phyloP scores from a whole-genome alignment of 37 sponge, comb jelly and placozoan genomes.

The Bolinopsis microptera region DNA sequence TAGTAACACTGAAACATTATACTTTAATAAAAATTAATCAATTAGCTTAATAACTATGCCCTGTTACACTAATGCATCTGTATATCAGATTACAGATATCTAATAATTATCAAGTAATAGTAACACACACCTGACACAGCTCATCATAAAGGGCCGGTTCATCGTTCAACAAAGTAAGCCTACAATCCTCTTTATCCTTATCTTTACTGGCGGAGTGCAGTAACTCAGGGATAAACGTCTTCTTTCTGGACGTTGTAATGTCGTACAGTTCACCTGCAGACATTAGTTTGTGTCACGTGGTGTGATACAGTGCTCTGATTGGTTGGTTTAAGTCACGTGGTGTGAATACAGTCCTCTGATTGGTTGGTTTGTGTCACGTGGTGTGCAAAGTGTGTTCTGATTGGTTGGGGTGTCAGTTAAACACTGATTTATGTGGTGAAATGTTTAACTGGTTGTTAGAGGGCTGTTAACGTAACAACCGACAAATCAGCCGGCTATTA shows the following conservation, averaged over 20 bases:
- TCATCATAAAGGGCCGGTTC: slow-evolving; percentile 47
- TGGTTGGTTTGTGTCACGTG: neutral
- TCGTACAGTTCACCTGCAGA: slow-evolving; percentile 29
- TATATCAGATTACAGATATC: too few relatives aligned
- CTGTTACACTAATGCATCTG: too few relatives aligned
- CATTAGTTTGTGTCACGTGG: neutral
- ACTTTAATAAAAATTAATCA: too few relatives aligned
- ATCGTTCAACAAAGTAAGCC: slow-evolving; percentile 51
- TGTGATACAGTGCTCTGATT: neutral
- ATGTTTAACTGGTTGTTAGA: too few relatives aligned
- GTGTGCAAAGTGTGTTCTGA: neutral
- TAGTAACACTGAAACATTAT: too few relatives aligned
- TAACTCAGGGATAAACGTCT: slow-evolving; percentile 18
- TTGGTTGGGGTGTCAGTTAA: too few relatives aligned
- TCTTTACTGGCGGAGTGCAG: slow-evolving; percentile 34
- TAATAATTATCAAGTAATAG: too few relatives aligned
- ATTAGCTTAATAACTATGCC: too few relatives aligned
- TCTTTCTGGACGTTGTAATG: slow-evolving; percentile 57
- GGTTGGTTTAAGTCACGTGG: neutral
- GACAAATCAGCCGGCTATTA: too few relatives aligned
- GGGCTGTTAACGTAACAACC: too few relatives aligned
- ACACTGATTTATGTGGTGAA: too few relatives aligned
- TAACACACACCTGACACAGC: slow-evolving; percentile 49
- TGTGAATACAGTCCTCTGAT: neutral
- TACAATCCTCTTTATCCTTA: slow-evolving; percentile 52